A percentile compares a stretch with the other conserved stretches of the same genome.
These are phyloP conservation scores for Adineta ricciae DNA, from an alignment of 2,888 invertebrate genomes.

Conservation along the genomic window DNA sequence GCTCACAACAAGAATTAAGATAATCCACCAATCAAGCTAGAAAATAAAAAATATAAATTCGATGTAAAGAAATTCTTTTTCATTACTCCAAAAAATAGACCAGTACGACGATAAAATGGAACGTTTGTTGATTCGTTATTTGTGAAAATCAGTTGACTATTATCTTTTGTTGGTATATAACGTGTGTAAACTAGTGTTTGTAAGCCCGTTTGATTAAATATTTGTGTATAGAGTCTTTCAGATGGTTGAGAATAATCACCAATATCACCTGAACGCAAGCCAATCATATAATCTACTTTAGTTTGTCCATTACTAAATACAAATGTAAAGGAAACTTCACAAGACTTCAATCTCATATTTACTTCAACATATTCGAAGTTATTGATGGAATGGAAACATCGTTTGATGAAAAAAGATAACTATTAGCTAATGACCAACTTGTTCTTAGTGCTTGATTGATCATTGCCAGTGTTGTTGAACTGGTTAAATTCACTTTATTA, in stretches of 20 bases:
- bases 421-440: slow-evolving; percentile 13
- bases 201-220: neutral
- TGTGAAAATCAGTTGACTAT: neutral
- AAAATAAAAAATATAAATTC: neutral
- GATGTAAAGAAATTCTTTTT: neutral
- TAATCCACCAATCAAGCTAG: neutral
- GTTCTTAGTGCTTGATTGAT: slow-evolving; percentile 7
- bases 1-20: neutral
- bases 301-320: slow-evolving; percentile 3
- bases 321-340: too few relatives aligned
- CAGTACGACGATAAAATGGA: neutral
- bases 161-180: neutral
- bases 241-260: slow-evolving; percentile 3
- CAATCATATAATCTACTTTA: neutral
- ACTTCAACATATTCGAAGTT: neutral
- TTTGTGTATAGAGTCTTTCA: neutral
- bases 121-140: neutral
- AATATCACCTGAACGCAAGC: neutral
- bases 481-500: neutral
- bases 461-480: neutral
- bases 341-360: neutral
- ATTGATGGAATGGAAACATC: neutral
- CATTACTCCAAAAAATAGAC: neutral
- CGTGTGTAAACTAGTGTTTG: slow-evolving; percentile 1
- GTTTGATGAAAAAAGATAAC: neutral